Conservation (phyloP, 1,140 invertebrate genomes). For the Bombus vancouverensis region DNA sequence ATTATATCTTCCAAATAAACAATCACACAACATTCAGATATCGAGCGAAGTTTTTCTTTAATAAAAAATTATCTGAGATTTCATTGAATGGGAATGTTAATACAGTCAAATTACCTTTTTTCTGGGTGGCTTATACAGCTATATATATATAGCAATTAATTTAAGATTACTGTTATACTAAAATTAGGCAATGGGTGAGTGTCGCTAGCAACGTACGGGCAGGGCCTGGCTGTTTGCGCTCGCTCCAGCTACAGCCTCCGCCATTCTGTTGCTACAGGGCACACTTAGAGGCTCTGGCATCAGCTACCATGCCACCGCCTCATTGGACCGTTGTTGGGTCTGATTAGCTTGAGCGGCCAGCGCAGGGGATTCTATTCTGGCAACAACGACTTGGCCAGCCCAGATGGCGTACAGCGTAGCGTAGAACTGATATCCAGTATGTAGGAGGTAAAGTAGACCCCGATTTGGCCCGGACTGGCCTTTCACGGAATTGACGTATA, state of each 20-base stretch:
- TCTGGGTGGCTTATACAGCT: constrained; percentile 1
- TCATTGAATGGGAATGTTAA: neutral
- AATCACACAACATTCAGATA: constrained; percentile 4
- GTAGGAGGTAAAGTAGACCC: constrained; percentile 74
- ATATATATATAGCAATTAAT: constrained; percentile 68
- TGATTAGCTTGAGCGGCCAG: constrained; percentile 78
- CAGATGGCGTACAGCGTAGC: constrained; percentile 77
- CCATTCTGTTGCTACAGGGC: constrained; percentile 79
- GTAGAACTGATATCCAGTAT: constrained; percentile 78
- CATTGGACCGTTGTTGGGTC: constrained; percentile 76
- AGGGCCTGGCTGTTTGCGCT: constrained; percentile 81
- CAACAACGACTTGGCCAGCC: constrained; percentile 78
- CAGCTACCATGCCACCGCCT: constrained; percentile 78
- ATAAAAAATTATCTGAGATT: constrained; percentile 21
- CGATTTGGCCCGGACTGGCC: constrained; percentile 74
- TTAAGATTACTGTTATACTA: constrained; percentile 77
- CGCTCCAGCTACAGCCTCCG: constrained; percentile 81
- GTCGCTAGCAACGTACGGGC: constrained; percentile 81
- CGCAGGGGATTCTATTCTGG: constrained; percentile 79
- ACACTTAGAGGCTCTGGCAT: constrained; percentile 78
- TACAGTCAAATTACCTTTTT: neutral
- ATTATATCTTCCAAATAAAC: constrained; percentile 17
- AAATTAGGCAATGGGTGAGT: constrained; percentile 80
- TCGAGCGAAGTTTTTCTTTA: neutral
- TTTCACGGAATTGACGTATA: constrained; percentile 75